Evolutionary conservation across 2,113 vertebrate species (phyloP), one percentile per base, ranked within the genome.

Genomic region (Pterocles orientalis): DNA sequence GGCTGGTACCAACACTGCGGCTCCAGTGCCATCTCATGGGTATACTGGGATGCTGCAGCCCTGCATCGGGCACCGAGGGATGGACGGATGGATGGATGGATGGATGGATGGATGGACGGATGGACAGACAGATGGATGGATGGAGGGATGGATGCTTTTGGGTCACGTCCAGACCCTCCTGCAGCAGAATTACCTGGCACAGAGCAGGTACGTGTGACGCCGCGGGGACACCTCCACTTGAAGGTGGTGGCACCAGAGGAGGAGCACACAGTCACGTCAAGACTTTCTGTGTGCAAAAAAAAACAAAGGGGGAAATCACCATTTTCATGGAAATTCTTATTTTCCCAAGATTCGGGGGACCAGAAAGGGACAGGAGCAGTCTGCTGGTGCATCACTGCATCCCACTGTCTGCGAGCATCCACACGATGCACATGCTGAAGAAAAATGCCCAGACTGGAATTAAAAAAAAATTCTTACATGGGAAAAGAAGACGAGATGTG

Each of bases 1-100:
- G 45, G 25, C 18, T 24, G 5, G 54, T 36, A 28, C 26, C 86
- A 72, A 72, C 1, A 33, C 88, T 94, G 95, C 33, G 1, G 33
- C 54, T 97, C 79, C 94, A 90, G 92, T 93, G 96, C 94, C 96
- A 97, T 68, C 96, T 95, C 89, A 82, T 79, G 95, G 96, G 82
- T 20, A 14, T 0, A 3, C 53, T 6, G 45, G 34, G 93, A 12
- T 58, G 80, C 94, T 97, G 95, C 96, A 96, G 73, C 80, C 34
- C 82, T 47, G 9, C 24, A 3, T 2, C 1, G 4, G 31, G 62
- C 41, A 41, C 41, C 41, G 41, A 65, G 33, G 62, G 39, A 39
- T 39, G 39, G 39, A 39, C 10, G 39, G 39, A 48, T 12, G 47
- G 29, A 57, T 13, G 18, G 56, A 56, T 8, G 56, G 29, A 57